These are phyloP conservation scores for Jaculus jaculus DNA, from an alignment of 2,113 vertebrate species.

Conservation along the genomic window DNA sequence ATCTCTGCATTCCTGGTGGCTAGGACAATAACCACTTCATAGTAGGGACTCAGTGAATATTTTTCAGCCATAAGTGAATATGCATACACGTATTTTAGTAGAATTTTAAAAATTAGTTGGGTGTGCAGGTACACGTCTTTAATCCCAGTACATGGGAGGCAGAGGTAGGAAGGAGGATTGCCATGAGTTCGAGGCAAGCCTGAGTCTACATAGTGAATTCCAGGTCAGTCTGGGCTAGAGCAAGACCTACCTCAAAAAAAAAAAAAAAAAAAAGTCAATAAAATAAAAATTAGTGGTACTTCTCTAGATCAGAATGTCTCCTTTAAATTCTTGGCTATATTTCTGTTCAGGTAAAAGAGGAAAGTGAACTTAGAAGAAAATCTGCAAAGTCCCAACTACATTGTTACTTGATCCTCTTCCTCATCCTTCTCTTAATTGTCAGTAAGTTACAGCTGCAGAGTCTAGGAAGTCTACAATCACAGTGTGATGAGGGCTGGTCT, in stretches of 20 bases:
- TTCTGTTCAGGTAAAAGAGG: background rate
- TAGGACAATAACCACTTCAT: background rate
- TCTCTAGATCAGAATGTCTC: background rate
- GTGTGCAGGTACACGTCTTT: too few species aligned
- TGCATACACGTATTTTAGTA: background rate
- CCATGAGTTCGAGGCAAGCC: too few species aligned
- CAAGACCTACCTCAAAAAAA: too few species aligned
- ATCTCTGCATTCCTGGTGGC: background rate
- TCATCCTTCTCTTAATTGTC: background rate
- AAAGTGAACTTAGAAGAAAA: conserved; percentile 8
- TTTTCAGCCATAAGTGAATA: background rate
- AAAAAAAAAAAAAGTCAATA: too few species aligned
- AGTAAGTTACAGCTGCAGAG: background rate
- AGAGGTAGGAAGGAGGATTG: too few species aligned
- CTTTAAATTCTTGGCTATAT: background rate
- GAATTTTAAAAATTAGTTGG: background rate
- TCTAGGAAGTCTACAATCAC: background rate
- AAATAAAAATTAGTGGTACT: too few species aligned
- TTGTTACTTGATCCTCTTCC: background rate
- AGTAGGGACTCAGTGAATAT: background rate
- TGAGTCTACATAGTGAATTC: too few species aligned
- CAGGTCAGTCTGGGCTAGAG: too few species aligned
- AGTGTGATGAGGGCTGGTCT: too few species aligned
- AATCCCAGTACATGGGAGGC: too few species aligned
- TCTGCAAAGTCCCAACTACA: background rate